Conservation (phyloP, 1,140 invertebrate genomes). For the Acyrthosiphon pisum region DNA sequence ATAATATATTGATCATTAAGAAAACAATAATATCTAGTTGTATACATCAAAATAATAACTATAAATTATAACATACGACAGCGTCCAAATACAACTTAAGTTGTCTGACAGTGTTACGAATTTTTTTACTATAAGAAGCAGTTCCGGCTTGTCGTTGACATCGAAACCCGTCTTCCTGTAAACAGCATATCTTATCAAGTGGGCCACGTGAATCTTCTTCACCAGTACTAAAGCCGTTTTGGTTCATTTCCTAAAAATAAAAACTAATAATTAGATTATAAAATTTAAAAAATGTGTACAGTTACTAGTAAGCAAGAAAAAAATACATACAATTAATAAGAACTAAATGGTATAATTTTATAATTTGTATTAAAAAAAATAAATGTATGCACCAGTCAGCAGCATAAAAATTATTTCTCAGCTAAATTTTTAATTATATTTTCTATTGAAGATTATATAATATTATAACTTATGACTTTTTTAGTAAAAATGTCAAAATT, state of each 20-base stretch:
- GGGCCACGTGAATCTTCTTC: conserved; percentile 85
- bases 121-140: conserved; percentile 94
- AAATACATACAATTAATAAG: neutral
- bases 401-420: neutral
- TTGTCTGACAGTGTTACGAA: conserved; percentile 93
- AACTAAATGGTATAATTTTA: neutral
- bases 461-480: too few species aligned
- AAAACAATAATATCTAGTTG: neutral
- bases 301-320: neutral
- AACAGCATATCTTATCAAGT: conserved; percentile 90
- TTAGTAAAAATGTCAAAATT: neutral
- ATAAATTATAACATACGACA: conserved; percentile 68
- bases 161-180: conserved; percentile 86
- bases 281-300: neutral
- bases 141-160: conserved; percentile 90
- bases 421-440: too few species aligned
- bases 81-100: conserved; percentile 88
- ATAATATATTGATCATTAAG: conserved; percentile 60
- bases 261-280: neutral
- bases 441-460: too few species aligned
- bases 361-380: neutral
- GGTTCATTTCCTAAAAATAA: conserved; percentile 46
- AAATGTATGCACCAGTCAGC: neutral
- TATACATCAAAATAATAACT: neutral
- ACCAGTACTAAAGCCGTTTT: conserved; percentile 86